Percentiles rank a stretch among this genome's conserved stretches.
phyloP scores from a whole-genome alignment of 1,140 invertebrate genomes.

The Trachymyrmex septentrionalis region DNA sequence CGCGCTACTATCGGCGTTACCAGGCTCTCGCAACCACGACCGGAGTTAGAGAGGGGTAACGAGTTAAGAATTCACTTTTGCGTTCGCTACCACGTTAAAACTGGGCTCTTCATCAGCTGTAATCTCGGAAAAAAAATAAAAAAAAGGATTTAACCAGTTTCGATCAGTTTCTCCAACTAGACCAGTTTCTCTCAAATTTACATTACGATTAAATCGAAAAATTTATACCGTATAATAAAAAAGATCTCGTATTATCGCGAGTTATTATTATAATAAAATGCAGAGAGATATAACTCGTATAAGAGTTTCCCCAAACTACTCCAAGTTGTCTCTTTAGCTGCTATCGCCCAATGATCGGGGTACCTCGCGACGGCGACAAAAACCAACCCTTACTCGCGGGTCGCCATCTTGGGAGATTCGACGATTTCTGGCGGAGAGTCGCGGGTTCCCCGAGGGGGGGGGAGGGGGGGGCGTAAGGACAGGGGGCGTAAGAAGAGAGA shows the following conservation, averaged over 20 bases:
- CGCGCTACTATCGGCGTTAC: constrained; percentile 62
- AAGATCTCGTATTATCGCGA: background rate
- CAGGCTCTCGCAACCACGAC: constrained; percentile 54
- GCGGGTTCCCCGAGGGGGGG: background rate
- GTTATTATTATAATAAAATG: background rate
- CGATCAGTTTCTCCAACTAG: background rate
- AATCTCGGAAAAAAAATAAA: background rate
- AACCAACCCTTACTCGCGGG: constrained; percentile 21
- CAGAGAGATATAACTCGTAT: background rate
- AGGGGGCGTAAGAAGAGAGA: constrained; percentile 18
- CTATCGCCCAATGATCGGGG: constrained; percentile 5
- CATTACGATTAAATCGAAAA: background rate
- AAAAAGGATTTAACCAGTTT: constrained; percentile 17
- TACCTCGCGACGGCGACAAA: constrained; percentile 43
- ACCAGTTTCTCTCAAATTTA: background rate
- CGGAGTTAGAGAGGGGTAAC: constrained; percentile 35
- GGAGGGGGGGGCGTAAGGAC: background rate
- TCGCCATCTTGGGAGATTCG: constrained; percentile 62
- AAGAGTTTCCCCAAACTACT: background rate
- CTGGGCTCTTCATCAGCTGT: background rate
- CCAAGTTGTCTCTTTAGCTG: constrained; percentile 2
- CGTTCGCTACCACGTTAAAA: constrained; percentile 40
- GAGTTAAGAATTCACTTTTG: constrained; percentile 71
- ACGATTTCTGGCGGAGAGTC: constrained; percentile 36
- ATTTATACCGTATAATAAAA: background rate